phyloP scores from a whole-genome alignment of 2,888 invertebrate species.

The Oscheius sp. region DNA sequence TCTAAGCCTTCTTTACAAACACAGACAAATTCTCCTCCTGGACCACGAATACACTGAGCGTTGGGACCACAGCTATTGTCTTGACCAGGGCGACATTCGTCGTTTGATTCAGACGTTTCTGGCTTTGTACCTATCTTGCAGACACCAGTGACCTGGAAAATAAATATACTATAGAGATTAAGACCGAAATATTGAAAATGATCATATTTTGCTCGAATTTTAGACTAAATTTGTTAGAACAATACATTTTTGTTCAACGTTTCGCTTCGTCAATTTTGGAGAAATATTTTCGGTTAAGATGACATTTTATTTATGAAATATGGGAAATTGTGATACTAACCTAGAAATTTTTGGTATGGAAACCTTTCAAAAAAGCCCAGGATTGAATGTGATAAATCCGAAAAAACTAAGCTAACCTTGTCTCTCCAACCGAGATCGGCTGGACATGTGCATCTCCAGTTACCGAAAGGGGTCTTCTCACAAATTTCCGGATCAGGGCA shows the following conservation, averaged over 20 bases:
- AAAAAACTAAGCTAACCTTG: conserved; percentile 47
- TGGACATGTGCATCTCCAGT: conserved; percentile 65
- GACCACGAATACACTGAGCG: conserved; percentile 47
- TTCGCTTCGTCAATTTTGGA: too few relatives aligned
- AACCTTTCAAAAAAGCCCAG: too few relatives aligned
- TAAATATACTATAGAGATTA: background rate
- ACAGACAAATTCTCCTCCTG: conserved; percentile 54
- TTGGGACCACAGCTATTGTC: conserved; percentile 41
- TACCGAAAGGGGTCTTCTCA: conserved; percentile 66
- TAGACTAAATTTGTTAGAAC: too few relatives aligned
- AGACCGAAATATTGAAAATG: too few relatives aligned
- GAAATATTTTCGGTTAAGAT: too few relatives aligned
- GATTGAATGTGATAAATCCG: too few relatives aligned
- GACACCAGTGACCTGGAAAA: too few relatives aligned
- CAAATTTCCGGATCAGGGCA: conserved; percentile 67
- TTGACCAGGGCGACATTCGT: conserved; percentile 49
- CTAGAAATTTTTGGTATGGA: too few relatives aligned
- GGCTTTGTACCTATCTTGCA: conserved; percentile 38
- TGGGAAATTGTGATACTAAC: too few relatives aligned
- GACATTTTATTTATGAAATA: too few relatives aligned
- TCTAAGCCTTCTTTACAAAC: conserved; percentile 56
- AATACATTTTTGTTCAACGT: too few relatives aligned
- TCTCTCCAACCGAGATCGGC: conserved; percentile 57
- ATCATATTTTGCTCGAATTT: too few relatives aligned
- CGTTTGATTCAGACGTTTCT: conserved; percentile 34